Evolutionary conservation across 2,113 vertebrate genomes (phyloP).

Genomic region (Macquaria ambigua): DNA sequence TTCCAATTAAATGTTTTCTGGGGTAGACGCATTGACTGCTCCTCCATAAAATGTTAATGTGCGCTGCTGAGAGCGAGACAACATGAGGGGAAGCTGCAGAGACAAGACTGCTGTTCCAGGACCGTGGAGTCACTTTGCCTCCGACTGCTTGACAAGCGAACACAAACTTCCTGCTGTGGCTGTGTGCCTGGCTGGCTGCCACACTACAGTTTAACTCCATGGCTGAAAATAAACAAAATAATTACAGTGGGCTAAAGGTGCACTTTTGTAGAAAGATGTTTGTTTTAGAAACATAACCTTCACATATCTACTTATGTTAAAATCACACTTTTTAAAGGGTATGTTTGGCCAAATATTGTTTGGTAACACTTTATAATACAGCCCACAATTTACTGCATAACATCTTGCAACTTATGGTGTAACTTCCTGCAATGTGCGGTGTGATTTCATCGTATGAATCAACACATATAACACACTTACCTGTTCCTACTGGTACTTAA

Average conservation of each 20-base stretch:
- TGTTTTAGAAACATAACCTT: constrained; percentile 24
- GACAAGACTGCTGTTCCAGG: constrained; percentile 69
- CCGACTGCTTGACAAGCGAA: constrained; percentile 75
- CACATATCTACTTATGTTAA: background rate
- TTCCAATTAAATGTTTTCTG: constrained; percentile 41
- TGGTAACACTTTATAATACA: no score
- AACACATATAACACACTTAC: no score
- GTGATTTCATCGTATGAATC: no score
- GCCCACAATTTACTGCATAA: no score
- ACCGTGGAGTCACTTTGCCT: constrained; percentile 64
- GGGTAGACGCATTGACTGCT: constrained; percentile 31
- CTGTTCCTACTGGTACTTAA: no score
- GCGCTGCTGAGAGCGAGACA: constrained; percentile 53
- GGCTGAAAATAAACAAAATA: constrained; percentile 41
- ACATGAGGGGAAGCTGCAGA: constrained; percentile 68
- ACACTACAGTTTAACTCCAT: constrained; percentile 26
- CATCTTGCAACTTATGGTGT: no score
- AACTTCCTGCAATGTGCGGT: no score
- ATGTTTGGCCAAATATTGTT: background rate
- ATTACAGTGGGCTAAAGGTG: background rate
- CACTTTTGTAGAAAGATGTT: constrained; percentile 10
- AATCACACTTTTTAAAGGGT: background rate
- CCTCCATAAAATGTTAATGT: constrained; percentile 65
- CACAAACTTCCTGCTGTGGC: constrained; percentile 69
- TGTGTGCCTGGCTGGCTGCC: constrained; percentile 44